phyloP scores from a whole-genome alignment of 1,140 invertebrate species.

The Hesperophylax magnus region DNA sequence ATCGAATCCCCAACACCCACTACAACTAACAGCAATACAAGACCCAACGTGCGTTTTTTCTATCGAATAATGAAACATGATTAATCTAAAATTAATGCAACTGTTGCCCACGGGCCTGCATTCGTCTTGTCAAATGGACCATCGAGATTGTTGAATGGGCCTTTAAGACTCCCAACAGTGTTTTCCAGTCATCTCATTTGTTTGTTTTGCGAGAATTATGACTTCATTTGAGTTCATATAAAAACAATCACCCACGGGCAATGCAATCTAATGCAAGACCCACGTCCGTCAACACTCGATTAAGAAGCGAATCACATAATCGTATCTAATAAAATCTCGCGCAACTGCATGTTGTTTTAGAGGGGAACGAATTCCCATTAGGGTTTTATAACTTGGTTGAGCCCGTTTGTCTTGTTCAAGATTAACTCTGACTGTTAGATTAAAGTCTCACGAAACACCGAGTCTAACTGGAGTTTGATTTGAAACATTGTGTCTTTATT shows the following conservation, averaged over 20 bases:
- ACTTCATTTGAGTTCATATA: slow-evolving; percentile 18
- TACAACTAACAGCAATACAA: too few species aligned
- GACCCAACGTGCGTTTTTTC: neutral
- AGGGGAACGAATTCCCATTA: too few species aligned
- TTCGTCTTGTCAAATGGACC: neutral
- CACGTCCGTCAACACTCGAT: slow-evolving; percentile 3
- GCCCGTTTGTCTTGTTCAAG: too few species aligned
- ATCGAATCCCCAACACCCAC: too few species aligned
- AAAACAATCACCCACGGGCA: slow-evolving; percentile 20
- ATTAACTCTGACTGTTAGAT: too few species aligned
- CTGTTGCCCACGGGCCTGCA: neutral
- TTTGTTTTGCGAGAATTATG: slow-evolving; percentile 8
- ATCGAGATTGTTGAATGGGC: neutral
- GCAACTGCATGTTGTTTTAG: too few species aligned
- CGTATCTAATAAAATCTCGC: neutral
- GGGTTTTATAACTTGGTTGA: too few species aligned
- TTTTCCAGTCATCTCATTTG: slow-evolving; percentile 8
- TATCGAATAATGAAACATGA: neutral
- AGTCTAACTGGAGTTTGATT: too few species aligned
- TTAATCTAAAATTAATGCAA: neutral
- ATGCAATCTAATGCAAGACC: neutral
- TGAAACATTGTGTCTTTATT: too few species aligned
- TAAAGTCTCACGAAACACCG: too few species aligned
- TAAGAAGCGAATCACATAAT: neutral
- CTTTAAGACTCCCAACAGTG: neutral